These are phyloP conservation scores for Erebia aethiops DNA, from an alignment of 2,888 invertebrate species.

Conservation along the genomic window DNA sequence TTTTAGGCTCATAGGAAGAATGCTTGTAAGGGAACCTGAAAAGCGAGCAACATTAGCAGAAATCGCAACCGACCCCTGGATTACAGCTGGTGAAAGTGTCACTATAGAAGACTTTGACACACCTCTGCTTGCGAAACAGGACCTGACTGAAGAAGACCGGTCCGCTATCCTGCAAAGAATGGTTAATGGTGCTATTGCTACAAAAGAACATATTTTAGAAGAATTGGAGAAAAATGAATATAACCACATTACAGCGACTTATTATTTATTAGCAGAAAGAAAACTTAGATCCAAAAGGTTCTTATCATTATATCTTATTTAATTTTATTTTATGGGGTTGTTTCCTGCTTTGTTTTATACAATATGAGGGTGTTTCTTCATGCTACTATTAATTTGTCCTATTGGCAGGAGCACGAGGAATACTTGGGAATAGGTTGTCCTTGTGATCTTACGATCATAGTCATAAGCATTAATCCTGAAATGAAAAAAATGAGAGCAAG, in stretches of 20 bases:
- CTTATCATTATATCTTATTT: slow-evolving; percentile 41
- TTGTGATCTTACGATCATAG: too few species aligned
- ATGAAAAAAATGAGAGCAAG: too few species aligned
- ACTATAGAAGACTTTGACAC: slow-evolving; percentile 84
- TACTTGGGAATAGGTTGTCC: too few species aligned
- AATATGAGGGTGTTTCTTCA: too few species aligned
- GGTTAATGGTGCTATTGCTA: slow-evolving; percentile 97
- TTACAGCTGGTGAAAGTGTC: slow-evolving; percentile 82
- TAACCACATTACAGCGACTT: slow-evolving; percentile 99
- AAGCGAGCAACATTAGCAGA: slow-evolving; percentile 94
- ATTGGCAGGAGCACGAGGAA: too few species aligned
- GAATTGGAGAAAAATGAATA: slow-evolving; percentile 97
- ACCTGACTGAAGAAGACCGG: slow-evolving; percentile 95
- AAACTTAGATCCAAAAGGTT: slow-evolving; percentile 91
- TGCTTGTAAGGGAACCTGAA: slow-evolving; percentile 97
- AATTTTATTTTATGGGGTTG: background rate
- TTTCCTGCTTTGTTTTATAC: too few species aligned
- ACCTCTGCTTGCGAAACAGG: slow-evolving; percentile 94
- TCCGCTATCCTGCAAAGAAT: slow-evolving; percentile 96
- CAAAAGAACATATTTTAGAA: slow-evolving; percentile 96
- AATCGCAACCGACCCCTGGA: slow-evolving; percentile 94
- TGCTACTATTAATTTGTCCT: too few species aligned
- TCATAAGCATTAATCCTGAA: too few species aligned
- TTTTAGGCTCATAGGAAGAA: slow-evolving; percentile 91
- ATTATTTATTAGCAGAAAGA: slow-evolving; percentile 97